These are phyloP conservation scores for Diorhabda carinulata DNA, from an alignment of 1,140 invertebrate species.

Conservation along the genomic window DNA sequence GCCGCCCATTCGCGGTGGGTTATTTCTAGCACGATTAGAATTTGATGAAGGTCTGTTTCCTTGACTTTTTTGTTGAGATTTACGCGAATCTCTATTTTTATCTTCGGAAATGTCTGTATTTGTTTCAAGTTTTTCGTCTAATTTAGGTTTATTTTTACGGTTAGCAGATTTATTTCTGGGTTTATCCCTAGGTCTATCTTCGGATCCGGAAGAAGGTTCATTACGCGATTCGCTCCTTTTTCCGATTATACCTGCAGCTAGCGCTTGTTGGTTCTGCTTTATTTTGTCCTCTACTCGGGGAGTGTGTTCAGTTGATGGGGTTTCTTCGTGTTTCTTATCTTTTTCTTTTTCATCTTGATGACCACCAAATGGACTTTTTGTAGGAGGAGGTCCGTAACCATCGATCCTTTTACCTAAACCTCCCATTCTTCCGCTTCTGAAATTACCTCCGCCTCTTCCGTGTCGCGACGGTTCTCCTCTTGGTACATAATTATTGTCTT, in stretches of 20 bases:
- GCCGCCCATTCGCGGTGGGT: constrained; percentile 11
- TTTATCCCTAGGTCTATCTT: constrained; percentile 39
- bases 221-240: constrained; percentile 27
- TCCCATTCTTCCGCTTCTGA: constrained; percentile 53
- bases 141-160: constrained; percentile 25
- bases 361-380: constrained; percentile 68
- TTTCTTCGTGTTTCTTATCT: constrained; percentile 35
- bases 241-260: constrained; percentile 61
- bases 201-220: constrained; percentile 37
- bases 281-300: constrained; percentile 57
- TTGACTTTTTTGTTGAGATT: constrained; percentile 17
- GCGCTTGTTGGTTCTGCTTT: constrained; percentile 63
- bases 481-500: constrained; percentile 59
- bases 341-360: constrained; percentile 46
- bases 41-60: constrained; percentile 10
- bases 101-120: constrained; percentile 29
- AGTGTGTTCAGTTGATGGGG: constrained; percentile 39
- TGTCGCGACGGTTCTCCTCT: constrained; percentile 77
- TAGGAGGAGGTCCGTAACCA: constrained; percentile 70
- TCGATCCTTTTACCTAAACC: constrained; percentile 59
- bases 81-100: constrained; percentile 28
- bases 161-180: constrained; percentile 18
- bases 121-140: constrained; percentile 25
- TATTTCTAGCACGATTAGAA: constrained; percentile 15
- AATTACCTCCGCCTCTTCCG: constrained; percentile 66